phyloP scores from a whole-genome alignment of 30 jellyfish, hydroid and myxozoan genomes.

The Chrysaora quinquecirrha region DNA sequence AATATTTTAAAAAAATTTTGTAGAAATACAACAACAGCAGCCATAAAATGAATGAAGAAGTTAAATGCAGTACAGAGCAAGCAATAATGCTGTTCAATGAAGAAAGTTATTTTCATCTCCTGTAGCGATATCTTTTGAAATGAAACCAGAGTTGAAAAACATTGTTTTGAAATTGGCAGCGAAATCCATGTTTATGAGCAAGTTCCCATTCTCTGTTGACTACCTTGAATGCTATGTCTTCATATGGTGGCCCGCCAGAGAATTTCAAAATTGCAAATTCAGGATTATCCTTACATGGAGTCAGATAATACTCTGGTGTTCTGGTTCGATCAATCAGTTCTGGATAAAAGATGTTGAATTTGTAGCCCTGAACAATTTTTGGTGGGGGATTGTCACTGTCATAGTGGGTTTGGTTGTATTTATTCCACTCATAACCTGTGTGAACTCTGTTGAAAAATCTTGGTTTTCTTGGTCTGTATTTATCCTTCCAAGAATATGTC shows the following conservation, averaged over 20 bases:
- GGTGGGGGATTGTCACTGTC: constrained; percentile 99
- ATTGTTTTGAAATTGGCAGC: constrained; percentile 97
- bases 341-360: constrained; percentile 97
- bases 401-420: constrained; percentile 97
- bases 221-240: constrained; percentile 97
- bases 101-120: constrained; percentile 87
- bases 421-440: constrained; percentile 99
- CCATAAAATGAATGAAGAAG: too few relatives aligned
- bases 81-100: too few relatives aligned
- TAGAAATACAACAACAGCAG: too few relatives aligned
- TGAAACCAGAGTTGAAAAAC: constrained; percentile 99
- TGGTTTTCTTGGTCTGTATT: constrained; percentile 97
- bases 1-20: too few relatives aligned
- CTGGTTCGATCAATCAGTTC: constrained; percentile 89
- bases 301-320: constrained; percentile 90
- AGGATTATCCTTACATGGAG: constrained; percentile 88
- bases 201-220: constrained; percentile 99
- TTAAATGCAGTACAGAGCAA: too few relatives aligned
- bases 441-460: constrained; percentile 98
- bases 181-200: constrained; percentile 95
- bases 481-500: constrained; percentile 98
- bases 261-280: constrained; percentile 89
- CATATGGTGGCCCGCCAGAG: constrained; percentile 99
- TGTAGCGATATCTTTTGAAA: constrained; percentile 96
- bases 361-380: constrained; percentile 97